Percentiles rank a stretch among this genome's conserved stretches.
Conservation (phyloP, 1,140 invertebrate species). For the Leptonema lineaticorne region DNA sequence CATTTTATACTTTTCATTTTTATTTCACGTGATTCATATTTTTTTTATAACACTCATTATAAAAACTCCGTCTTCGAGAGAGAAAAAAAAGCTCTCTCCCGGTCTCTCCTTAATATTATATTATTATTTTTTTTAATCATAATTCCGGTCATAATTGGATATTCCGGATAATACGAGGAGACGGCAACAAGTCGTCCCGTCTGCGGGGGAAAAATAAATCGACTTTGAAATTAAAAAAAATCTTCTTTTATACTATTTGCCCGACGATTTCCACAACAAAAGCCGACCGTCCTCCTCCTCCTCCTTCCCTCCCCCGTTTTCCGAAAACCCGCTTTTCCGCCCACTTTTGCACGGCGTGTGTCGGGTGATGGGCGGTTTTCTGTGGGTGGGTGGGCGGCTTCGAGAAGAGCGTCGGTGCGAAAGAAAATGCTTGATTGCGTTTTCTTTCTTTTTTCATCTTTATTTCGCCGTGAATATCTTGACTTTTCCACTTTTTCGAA, state of each 20-base stretch:
- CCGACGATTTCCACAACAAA: conserved; percentile 34
- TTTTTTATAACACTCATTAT: neutral
- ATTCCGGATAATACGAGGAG: conserved; percentile 11
- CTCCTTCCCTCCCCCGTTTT: neutral
- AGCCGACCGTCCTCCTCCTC: conserved; percentile 11
- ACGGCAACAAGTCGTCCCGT: neutral
- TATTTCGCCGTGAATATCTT: conserved; percentile 21
- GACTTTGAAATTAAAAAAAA: conserved; percentile 40
- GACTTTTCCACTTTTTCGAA: conserved; percentile 4
- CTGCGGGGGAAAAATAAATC: conserved; percentile 34
- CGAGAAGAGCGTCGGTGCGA: conserved; percentile 29
- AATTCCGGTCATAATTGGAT: conserved; percentile 28
- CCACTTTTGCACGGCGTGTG: neutral
- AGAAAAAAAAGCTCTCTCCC: too few relatives aligned
- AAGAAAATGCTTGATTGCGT: conserved; percentile 32
- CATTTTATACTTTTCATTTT: neutral
- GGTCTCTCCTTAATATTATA: too few relatives aligned
- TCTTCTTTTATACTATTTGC: conserved; percentile 35
- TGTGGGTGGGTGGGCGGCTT: neutral
- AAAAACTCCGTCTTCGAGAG: neutral
- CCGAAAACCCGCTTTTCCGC: neutral
- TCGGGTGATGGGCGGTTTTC: too few relatives aligned
- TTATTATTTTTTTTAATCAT: conserved; percentile 2
- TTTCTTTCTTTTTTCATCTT: conserved; percentile 25
- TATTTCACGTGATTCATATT: neutral